Percentiles rank a stretch among this genome's conserved stretches.
phyloP scores from a whole-genome alignment of 2,888 invertebrate genomes.

The Cosmorhoe ocellata region DNA sequence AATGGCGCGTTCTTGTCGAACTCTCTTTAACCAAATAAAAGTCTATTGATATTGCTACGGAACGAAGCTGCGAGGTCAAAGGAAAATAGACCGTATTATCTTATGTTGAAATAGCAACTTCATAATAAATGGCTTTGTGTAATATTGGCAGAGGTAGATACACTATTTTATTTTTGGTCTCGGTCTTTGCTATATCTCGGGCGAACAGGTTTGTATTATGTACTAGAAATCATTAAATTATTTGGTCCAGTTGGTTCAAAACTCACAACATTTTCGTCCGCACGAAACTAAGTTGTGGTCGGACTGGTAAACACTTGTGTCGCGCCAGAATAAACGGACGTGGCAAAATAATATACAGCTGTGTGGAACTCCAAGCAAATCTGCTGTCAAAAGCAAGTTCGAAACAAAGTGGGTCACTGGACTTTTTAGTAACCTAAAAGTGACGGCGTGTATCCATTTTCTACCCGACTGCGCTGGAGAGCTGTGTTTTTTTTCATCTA shows the following conservation, averaged over 20 bases:
- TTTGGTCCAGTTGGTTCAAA: too few relatives aligned
- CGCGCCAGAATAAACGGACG: not conserved
- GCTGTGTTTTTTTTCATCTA: too few relatives aligned
- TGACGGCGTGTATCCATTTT: not conserved
- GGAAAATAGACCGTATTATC: slow-evolving; percentile 19
- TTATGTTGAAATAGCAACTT: slow-evolving; percentile 6
- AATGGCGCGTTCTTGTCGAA: slow-evolving; percentile 59
- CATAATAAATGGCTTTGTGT: not conserved
- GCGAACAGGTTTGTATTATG: too few relatives aligned
- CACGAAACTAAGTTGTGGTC: slow-evolving; percentile 2
- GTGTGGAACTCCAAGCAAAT: slow-evolving; percentile 8
- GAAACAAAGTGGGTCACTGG: slow-evolving; percentile 30
- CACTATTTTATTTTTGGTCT: too few relatives aligned
- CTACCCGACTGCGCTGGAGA: too few relatives aligned
- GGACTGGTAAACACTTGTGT: slow-evolving; percentile 1
- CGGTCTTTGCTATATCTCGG: too few relatives aligned
- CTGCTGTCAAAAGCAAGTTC: slow-evolving; percentile 25
- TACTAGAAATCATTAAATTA: too few relatives aligned
- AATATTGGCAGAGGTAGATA: too few relatives aligned
- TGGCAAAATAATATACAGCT: slow-evolving; percentile 4
- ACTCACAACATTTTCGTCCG: not conserved
- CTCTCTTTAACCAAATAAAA: slow-evolving; percentile 41
- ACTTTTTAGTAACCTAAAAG: slow-evolving; percentile 11
- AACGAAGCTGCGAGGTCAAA: slow-evolving; percentile 4
- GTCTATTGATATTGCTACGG: slow-evolving; percentile 27